Conservation (phyloP, 2,888 invertebrate genomes). For the Anthoptus insignis region DNA sequence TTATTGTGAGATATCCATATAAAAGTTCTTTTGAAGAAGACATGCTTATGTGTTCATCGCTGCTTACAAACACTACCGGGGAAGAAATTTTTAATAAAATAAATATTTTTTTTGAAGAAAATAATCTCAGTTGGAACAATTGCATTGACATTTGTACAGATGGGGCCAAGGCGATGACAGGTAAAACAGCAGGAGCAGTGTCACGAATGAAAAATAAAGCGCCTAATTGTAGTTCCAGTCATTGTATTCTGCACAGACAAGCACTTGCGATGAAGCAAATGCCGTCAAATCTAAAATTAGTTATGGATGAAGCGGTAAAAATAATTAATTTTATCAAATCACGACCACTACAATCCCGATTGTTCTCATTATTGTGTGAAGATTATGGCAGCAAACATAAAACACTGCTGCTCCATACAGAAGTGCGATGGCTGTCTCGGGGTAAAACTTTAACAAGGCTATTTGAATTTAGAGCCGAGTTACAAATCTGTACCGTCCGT, state of each 20-base stretch:
- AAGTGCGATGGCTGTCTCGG: slow-evolving; percentile 54
- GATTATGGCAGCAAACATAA: slow-evolving; percentile 50
- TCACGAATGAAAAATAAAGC: slow-evolving; percentile 53
- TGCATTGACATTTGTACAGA: slow-evolving; percentile 38
- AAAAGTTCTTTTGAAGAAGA: slow-evolving; percentile 50
- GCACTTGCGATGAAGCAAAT: slow-evolving; percentile 48
- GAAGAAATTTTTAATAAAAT: slow-evolving; percentile 36
- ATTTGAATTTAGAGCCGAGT: too few species aligned
- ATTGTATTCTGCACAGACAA: slow-evolving; percentile 50
- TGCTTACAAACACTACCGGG: too few species aligned
- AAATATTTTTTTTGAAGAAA: slow-evolving; percentile 38
- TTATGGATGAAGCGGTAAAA: too few species aligned
- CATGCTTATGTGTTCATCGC: slow-evolving; percentile 54
- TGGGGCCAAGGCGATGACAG: slow-evolving; percentile 53
- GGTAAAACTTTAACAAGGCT: slow-evolving; percentile 48
- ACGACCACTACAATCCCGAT: slow-evolving; percentile 47
- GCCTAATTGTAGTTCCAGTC: slow-evolving; percentile 51
- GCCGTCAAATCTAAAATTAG: slow-evolving; percentile 46
- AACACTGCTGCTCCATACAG: slow-evolving; percentile 46
- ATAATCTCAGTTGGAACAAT: slow-evolving; percentile 47
- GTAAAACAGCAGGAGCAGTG: too few species aligned
- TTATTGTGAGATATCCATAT: slow-evolving; percentile 26
- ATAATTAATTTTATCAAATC: slow-evolving; percentile 51
- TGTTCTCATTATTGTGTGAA: slow-evolving; percentile 29
- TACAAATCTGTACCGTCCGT: too few species aligned